Evolutionary conservation across 2,113 vertebrate genomes (phyloP).

Genomic region (Alces alces): DNA sequence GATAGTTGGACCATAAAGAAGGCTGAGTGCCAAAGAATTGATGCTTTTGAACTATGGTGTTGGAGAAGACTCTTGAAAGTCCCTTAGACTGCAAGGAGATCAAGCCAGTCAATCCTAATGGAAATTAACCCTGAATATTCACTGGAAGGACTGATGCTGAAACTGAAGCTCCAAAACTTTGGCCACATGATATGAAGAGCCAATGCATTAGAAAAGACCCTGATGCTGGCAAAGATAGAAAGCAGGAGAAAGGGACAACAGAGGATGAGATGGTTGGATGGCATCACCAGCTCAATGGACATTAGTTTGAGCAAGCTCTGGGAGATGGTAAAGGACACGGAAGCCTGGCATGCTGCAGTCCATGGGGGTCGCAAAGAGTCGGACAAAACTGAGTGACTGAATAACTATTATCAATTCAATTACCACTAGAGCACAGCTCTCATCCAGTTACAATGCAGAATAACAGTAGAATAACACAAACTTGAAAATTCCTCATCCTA

Average conservation of each 20-base stretch:
- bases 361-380: background rate
- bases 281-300: background rate
- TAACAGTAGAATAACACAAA: background rate
- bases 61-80: background rate
- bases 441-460: fast-evolving
- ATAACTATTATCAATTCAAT: background rate
- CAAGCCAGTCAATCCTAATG: background rate
- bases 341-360: background rate
- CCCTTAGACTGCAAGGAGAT: background rate
- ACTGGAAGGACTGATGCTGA: background rate
- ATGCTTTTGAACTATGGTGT: background rate
- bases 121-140: background rate
- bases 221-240: background rate
- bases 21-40: background rate
- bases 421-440: background rate
- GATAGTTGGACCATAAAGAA: background rate
- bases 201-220: background rate
- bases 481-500: background rate
- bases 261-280: background rate
- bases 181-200: background rate
- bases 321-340: background rate
- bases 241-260: background rate
- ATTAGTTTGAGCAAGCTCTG: background rate
- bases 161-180: background rate
- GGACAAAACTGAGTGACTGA: background rate